A percentile compares a stretch with the other conserved stretches of the same genome.
phyloP scores from a whole-genome alignment of 2,113 vertebrate species.

The Triplophysa siluroides region DNA sequence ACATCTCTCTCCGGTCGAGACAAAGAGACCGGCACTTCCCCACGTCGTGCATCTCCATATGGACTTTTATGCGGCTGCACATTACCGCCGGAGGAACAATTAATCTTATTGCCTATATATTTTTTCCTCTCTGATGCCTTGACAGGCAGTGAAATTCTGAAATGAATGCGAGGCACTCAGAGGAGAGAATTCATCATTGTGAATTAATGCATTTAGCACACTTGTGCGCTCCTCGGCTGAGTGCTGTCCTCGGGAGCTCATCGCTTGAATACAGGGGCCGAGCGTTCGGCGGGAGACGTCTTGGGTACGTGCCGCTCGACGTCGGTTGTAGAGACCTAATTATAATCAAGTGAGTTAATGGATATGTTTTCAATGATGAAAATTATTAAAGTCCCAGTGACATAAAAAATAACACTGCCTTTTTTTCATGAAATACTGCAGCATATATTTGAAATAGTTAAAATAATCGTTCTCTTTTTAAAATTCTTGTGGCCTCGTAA shows the following conservation, averaged over 20 bases:
- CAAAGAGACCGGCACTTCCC: conserved; percentile 47
- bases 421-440: too few relatives aligned
- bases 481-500: too few relatives aligned
- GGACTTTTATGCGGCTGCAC: conserved; percentile 60
- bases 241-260: conserved; percentile 12
- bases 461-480: too few relatives aligned
- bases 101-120: conserved; percentile 65
- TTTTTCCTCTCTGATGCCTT: conserved; percentile 57
- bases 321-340: conserved; percentile 23
- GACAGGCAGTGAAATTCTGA: conserved; percentile 58
- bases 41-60: conserved; percentile 58
- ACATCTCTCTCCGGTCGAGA: conserved; percentile 52
- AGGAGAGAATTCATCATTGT: conserved; percentile 49
- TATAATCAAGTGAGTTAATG: conserved; percentile 35
- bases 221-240: conserved; percentile 23
- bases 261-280: not conserved
- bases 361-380: conserved; percentile 34
- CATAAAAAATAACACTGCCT: too few relatives aligned
- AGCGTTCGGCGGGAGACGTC: conserved; percentile 13
- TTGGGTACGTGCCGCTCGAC: not conserved
- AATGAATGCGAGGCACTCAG: conserved; percentile 58
- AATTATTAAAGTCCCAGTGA: not conserved
- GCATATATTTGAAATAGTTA: too few relatives aligned
- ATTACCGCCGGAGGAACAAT: conserved; percentile 58
- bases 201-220: conserved; percentile 64